A percentile compares a stretch with the other conserved stretches of the same genome.
These are phyloP conservation scores for Etheostoma nigrum DNA, from an alignment of 2,797 vertebrate species.

Conservation along the genomic window DNA sequence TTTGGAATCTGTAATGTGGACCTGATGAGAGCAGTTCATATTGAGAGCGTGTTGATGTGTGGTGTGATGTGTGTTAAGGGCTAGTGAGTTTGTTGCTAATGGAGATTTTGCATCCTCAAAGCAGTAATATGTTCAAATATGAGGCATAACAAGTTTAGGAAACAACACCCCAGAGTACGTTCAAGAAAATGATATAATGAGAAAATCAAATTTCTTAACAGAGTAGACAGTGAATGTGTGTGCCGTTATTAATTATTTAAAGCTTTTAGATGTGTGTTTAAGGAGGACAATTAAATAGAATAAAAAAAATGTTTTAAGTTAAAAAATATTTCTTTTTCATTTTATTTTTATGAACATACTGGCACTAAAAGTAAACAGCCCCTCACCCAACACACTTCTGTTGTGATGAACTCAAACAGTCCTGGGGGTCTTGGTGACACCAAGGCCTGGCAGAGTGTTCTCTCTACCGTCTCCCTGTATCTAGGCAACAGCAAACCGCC, in stretches of 20 bases:
- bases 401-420: slow-evolving; percentile 40
- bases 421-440: slow-evolving; percentile 53
- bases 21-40: too few species aligned
- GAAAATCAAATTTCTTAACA: neutral
- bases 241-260: neutral
- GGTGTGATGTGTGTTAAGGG: too few species aligned
- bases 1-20: too few species aligned
- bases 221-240: neutral
- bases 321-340: neutral
- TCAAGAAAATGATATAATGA: slow-evolving; percentile 36
- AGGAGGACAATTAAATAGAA: neutral
- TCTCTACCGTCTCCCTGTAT: slow-evolving; percentile 63
- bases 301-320: neutral
- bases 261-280: slow-evolving; percentile 14
- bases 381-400: neutral
- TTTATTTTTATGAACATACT: neutral
- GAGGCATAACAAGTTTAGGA: slow-evolving; percentile 29
- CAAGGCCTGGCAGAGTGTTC: slow-evolving; percentile 59
- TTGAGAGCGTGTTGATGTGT: too few species aligned
- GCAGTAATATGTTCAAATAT: slow-evolving; percentile 26
- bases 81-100: too few species aligned
- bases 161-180: slow-evolving; percentile 27
- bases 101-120: slow-evolving; percentile 36
- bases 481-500: slow-evolving; percentile 78
- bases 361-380: neutral